A percentile compares a stretch with the other conserved stretches of the same genome.
These are phyloP conservation scores for Stylophora pistillata DNA, from an alignment of 64 coral and sea anemone genomes.

Conservation along the genomic window DNA sequence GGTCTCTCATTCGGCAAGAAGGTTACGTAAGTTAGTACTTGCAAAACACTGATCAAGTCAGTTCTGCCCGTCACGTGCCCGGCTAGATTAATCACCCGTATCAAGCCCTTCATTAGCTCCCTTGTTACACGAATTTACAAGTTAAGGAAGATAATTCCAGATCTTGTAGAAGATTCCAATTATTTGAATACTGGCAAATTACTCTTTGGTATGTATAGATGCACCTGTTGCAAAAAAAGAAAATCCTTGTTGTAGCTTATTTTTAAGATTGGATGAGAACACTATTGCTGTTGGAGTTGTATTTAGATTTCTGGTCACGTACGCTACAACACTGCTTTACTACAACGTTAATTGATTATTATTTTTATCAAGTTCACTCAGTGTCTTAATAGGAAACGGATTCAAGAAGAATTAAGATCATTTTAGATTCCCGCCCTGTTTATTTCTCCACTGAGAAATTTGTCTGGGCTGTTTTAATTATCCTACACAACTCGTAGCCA, in stretches of 20 bases:
- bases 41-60: background rate
- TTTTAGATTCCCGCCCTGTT: too few species aligned
- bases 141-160: background rate
- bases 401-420: background rate
- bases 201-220: background rate
- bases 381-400: background rate
- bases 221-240: background rate
- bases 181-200: too few species aligned
- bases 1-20: background rate
- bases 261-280: constrained; percentile 3
- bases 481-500: background rate
- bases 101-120: background rate
- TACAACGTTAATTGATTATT: background rate
- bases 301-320: constrained; percentile 35
- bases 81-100: background rate
- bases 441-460: background rate
- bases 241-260: background rate
- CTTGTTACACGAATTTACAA: background rate
- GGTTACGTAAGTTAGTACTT: background rate
- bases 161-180: background rate
- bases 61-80: background rate
- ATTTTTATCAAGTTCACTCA: background rate
- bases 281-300: background rate
- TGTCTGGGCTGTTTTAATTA: too few species aligned
- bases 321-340: background rate